Base-by-base conservation (phyloP, 2,888 invertebrate species). In the Tenthredo distinguenda region DNA sequence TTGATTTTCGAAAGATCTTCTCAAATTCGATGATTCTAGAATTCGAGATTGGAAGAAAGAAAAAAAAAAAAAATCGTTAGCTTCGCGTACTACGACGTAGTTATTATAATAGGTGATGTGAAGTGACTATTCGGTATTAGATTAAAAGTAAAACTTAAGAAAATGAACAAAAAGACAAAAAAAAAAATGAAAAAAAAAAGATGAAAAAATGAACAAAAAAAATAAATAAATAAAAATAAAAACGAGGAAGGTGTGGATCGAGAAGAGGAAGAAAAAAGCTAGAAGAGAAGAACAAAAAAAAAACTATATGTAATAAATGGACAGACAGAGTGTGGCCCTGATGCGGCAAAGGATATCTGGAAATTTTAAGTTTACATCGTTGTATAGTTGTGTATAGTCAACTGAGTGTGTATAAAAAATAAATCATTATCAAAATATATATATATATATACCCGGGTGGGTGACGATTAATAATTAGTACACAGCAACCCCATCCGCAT, bases 371-470 rank as follows among this genome's bases (percentile, higher is more conserved):
- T 93, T 93, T 92, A 91, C 90, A 92, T 93, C 91, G 92, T 93
- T 93, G 92, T 93, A 93, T 93, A 93, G 92, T 93, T 93, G 92
- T 92, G 93, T 93, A 93, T 93, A 93, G 90, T 91, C 92, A 92
- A 91, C 90, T 92, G 91, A 91, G 91, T 92, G 92, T 92, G 92
- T 93, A 83, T 47, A 92, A 92, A 93, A 93, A 92, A 93, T 89
- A 90, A 85, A 85, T 43, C 21, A 74, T 10, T n/a, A 74, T 34
- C 34, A 43, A 74, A 74, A 40, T 26, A 74, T 26, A 74, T 47
- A 47, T 47, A 47, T 47, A 47, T 37, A 37, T 37, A 15, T 15
- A 47, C 3, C 15, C 47, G 12, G 12, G 47, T 47, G 47, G 3
- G 47, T 4, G 47, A 47, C 47, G 43, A 12, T 43, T 3, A 47